phyloP scores from a whole-genome alignment of 2,113 vertebrate genomes.

The Lepidothrix coronata region DNA sequence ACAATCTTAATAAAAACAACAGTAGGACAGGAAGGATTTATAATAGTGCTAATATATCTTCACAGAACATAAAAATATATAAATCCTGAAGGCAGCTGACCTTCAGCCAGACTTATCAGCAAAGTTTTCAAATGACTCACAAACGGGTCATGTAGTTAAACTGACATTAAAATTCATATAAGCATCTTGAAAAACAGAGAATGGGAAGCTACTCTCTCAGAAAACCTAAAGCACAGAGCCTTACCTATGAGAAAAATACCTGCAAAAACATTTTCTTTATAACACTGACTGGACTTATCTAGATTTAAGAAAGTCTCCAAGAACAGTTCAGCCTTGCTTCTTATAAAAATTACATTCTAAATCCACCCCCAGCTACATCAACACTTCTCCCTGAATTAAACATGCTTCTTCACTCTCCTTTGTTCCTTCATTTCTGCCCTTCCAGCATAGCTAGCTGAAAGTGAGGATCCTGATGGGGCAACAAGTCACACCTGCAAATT shows the following conservation, averaged over 20 bases:
- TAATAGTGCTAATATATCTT: neutral
- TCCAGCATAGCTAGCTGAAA: accelerated
- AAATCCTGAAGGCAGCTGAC: neutral
- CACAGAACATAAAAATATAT: neutral
- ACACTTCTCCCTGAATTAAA: accelerated
- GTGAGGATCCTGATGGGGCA: neutral
- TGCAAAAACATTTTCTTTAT: neutral
- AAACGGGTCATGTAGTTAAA: neutral
- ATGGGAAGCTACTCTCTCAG: neutral
- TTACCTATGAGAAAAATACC: neutral
- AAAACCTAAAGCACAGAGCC: neutral
- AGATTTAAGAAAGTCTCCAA: accelerated
- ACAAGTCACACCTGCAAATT: neutral
- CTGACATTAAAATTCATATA: neutral
- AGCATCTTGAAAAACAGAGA: neutral
- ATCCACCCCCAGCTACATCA: accelerated
- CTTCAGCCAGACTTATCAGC: neutral
- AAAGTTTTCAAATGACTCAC: neutral
- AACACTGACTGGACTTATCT: neutral
- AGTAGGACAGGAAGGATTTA: neutral
- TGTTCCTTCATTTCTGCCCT: neutral
- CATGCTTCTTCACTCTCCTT: accelerated
- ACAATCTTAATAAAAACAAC: neutral
- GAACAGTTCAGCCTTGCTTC: accelerated
- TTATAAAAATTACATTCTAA: accelerated